A percentile compares a stretch with the other conserved stretches of the same genome.
Evolutionary conservation across 2,113 vertebrate genomes (phyloP).

Genomic region (Lamprotornis superbus): DNA sequence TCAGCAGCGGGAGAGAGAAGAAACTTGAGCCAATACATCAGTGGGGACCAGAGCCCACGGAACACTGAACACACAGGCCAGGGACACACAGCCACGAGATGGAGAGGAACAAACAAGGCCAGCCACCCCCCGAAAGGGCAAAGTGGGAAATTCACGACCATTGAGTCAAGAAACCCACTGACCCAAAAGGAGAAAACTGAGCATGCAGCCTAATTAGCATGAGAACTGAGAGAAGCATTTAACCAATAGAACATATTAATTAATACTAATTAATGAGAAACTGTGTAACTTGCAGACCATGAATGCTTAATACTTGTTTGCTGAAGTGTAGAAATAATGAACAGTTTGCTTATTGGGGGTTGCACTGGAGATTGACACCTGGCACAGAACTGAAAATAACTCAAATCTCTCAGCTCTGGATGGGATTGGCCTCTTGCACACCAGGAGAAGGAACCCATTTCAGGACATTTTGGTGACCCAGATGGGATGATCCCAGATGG

Average conservation of each 20-base stretch:
- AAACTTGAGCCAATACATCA: not conserved
- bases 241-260: not conserved
- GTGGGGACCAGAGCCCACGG: not conserved
- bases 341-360: not conserved
- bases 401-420: not conserved
- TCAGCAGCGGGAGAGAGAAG: not conserved
- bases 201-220: not conserved
- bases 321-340: not conserved
- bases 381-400: not conserved
- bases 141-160: not conserved
- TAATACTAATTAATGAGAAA: not conserved
- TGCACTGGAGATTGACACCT: accelerated
- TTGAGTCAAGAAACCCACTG: not conserved
- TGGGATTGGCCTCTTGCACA: not conserved
- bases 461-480: not conserved
- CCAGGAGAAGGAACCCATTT: not conserved
- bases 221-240: not conserved
- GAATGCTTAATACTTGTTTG: not conserved
- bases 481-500: not conserved
- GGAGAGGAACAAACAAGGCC: not conserved
- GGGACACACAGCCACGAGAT: not conserved
- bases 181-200: not conserved
- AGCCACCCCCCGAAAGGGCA: not conserved
- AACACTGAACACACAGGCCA: not conserved
- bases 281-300: not conserved